These are phyloP conservation scores for Sycon ciliatum DNA, from an alignment of 37 sponge, comb jelly and placozoan species.

Conservation along the genomic window DNA sequence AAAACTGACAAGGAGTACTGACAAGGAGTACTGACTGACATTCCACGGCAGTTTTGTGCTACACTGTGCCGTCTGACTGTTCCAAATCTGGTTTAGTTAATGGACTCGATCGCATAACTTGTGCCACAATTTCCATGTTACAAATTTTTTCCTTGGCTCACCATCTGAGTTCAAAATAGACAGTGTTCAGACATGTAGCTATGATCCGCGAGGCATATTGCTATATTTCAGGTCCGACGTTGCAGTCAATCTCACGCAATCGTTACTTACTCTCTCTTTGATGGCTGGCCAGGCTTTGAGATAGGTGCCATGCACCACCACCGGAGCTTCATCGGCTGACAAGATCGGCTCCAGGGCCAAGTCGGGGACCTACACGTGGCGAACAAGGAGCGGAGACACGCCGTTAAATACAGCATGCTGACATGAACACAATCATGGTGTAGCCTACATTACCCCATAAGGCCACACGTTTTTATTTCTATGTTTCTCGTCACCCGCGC, in stretches of 20 bases:
- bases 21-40: too few relatives aligned
- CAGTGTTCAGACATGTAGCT: slow-evolving; percentile 61
- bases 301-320: slow-evolving; percentile 84
- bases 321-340: slow-evolving; percentile 47
- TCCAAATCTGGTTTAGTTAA: too few relatives aligned
- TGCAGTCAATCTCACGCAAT: neutral
- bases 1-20: too few relatives aligned
- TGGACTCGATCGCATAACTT: too few relatives aligned
- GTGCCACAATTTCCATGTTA: too few relatives aligned
- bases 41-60: too few relatives aligned
- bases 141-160: too few relatives aligned
- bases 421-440: neutral
- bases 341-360: slow-evolving; percentile 52
- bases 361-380: slow-evolving; percentile 32
- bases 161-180: too few relatives aligned
- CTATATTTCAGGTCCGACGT: neutral
- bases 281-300: slow-evolving; percentile 53
- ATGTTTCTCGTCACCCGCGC: neutral
- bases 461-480: neutral
- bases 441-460: neutral
- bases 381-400: neutral
- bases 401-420: neutral
- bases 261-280: slow-evolving; percentile 40
- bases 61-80: too few relatives aligned
- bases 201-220: slow-evolving; percentile 59